These are phyloP conservation scores for Drosophila tristis DNA, from an alignment of 1,140 invertebrate genomes.

Conservation along the genomic window DNA sequence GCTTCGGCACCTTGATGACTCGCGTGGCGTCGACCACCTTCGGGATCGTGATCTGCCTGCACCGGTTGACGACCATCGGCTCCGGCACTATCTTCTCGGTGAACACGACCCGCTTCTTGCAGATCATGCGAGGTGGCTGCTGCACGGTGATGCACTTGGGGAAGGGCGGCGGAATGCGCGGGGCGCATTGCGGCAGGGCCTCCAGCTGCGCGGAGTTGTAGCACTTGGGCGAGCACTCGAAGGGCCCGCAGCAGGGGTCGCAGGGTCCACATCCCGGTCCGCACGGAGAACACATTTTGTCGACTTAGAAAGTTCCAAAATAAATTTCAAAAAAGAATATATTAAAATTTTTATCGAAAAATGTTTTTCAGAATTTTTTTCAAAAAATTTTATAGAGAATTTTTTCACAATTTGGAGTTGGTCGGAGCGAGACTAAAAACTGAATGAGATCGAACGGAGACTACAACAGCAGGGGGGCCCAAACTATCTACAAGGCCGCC, in stretches of 20 bases:
- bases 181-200: conserved; percentile 75
- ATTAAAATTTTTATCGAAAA: conserved; percentile 13
- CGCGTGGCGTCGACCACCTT: conserved; percentile 75
- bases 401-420: conserved; percentile 35
- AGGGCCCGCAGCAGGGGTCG: conserved; percentile 76
- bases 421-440: conserved; percentile 45
- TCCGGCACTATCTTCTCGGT: conserved; percentile 75
- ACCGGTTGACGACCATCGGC: conserved; percentile 78
- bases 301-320: conserved; percentile 5
- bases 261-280: conserved; percentile 69
- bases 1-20: conserved; percentile 75
- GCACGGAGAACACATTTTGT: conserved; percentile 61
- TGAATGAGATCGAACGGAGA: conserved; percentile 33
- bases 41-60: conserved; percentile 73
- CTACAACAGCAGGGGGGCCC: conserved; percentile 20
- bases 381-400: conserved; percentile 20
- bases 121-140: conserved; percentile 76
- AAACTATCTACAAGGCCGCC: background rate
- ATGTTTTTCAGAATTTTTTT: background rate
- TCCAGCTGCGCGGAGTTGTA: conserved; percentile 73
- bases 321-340: conserved; percentile 16
- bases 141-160: conserved; percentile 79
- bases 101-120: conserved; percentile 76
- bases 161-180: conserved; percentile 71
- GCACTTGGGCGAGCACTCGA: conserved; percentile 78